Evolutionary conservation across 2,888 invertebrate species (phyloP).

Genomic region (Philopedon plagiatum): DNA sequence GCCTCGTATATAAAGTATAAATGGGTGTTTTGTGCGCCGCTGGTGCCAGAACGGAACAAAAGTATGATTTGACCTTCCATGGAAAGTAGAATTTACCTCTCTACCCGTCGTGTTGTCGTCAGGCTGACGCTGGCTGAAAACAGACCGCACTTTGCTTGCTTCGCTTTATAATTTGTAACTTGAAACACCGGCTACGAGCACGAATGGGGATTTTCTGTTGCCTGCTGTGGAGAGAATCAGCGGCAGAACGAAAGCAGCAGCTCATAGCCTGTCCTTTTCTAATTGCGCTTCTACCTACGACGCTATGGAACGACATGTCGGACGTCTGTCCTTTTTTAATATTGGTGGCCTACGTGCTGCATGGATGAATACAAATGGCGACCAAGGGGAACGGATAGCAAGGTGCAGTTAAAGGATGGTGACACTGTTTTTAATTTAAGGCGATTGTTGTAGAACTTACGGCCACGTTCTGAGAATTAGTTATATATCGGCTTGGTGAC

Average conservation of each 20-base stretch:
- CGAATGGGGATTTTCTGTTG: conserved; percentile 30
- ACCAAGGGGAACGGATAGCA: conserved; percentile 28
- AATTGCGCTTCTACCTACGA: conserved; percentile 19
- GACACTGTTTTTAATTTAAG: background rate
- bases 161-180: background rate
- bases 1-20: too few species aligned
- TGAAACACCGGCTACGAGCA: conserved; percentile 22
- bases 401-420: conserved; percentile 21
- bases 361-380: conserved; percentile 25
- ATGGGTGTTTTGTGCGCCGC: conserved; percentile 17
- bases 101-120: conserved; percentile 28
- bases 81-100: conserved; percentile 41
- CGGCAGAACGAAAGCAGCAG: conserved; percentile 23
- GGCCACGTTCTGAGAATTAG: background rate
- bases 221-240: conserved; percentile 35
- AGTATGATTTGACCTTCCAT: conserved; percentile 39
- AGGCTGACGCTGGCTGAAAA: conserved; percentile 10
- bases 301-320: conserved; percentile 19
- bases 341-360: conserved; percentile 12
- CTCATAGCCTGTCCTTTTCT: conserved; percentile 23
- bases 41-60: conserved; percentile 15
- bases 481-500: background rate
- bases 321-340: conserved; percentile 26
- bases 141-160: conserved; percentile 26
- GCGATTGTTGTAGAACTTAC: background rate